Base-by-base conservation (phyloP, 2,888 invertebrate species). In the Cecidostiba fungosa region DNA sequence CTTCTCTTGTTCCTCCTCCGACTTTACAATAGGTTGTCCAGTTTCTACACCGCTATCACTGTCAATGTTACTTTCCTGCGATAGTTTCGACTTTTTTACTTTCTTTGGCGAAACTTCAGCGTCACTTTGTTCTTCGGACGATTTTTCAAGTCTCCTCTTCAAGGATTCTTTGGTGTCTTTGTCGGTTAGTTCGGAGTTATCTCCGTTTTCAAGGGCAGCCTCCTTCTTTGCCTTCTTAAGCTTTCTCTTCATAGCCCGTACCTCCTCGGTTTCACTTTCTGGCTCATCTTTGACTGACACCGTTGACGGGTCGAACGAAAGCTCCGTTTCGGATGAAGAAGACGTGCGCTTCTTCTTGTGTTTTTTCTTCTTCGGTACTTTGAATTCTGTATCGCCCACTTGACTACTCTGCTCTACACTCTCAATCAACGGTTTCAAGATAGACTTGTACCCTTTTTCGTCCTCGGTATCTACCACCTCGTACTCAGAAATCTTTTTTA, bases 241-340 rank as follows among this genome's bases (percentile, higher is more conserved):
- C 26, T 72, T 84, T 77, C 72, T 86, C 43, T 70, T 83, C 66
- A 12, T 43, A 43, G 23, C 43, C 10, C 72, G 32, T 50, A n/a
- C 23, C 74, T 81, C 69, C 69, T 84, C 59, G 74, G 79, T 79
- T 77, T 85, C 78, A 36, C 47, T 80, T 78, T 87, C 83, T 81
- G 80, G 78, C 73, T 87, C 81, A 66, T 50, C 14, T 86, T 85
- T 72, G 43, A 81, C 47, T 86, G 43, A 39, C 12, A 62, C 50
- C 12, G 29, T 62, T 8, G 19, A 26, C 19, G 77, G 23, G 70
- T 54, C 16, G n/a, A 85, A 74, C 14, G 87, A 76, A 70, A 43
- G 43, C 29, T 80, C 77, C 8, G 32, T 10, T 77, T 82, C 73
- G 14, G 23, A 82, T 50, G 80, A 39, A 5, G n/a, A 32, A 12